Base-by-base conservation (phyloP, 2,797 vertebrate species). In the Tauraco hartlaubi region DNA sequence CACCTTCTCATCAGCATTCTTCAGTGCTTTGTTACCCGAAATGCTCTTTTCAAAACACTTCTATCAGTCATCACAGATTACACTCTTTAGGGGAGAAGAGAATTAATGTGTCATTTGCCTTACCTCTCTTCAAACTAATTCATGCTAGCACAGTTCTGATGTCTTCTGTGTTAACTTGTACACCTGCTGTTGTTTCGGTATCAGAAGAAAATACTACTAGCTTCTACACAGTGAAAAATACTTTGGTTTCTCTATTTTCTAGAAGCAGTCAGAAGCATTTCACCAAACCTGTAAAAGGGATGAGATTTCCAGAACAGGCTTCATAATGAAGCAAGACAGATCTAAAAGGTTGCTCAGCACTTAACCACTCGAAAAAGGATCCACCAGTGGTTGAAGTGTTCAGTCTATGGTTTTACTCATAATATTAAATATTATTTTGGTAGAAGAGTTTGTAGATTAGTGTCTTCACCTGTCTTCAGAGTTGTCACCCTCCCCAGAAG, bases 31-130 rank as follows among this genome's bases (percentile, higher is more conserved):
- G 55, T 77, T 91, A 85, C 80, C 77, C 64, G 78, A 94, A 96
- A 91, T 66, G 84, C 58, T 94, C 81, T 95, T 88, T 95, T 93
- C 91, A 93, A 94, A 96, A 93, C 88, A 90, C 43, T 94, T 96
- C 88, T 80, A 91, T 93, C 89, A 93, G 88, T 92, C 94, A 96
- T 83, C 75, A 95, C 64, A 91, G 84, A 96, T 95, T 74, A 93
- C 35, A 72, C 28, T 85, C 46, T 91, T 92, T 58, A 68, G 48
- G 33, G 55, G 9, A 94, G 78, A 94, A 64, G 5, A 58, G 91
- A 96, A 95, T 91, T 94, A 92, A 92, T 44, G 79, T 93, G 92
- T 84, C 89, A 90, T 92, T 92, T 95, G 72, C 78, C 78, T 91
- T 85, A 79, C 78, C 72, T 85, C 83, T 91, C 78, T 76, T 87